Conservation (phyloP, 2,888 invertebrate genomes). For the Sphaerophoria taeniata region DNA sequence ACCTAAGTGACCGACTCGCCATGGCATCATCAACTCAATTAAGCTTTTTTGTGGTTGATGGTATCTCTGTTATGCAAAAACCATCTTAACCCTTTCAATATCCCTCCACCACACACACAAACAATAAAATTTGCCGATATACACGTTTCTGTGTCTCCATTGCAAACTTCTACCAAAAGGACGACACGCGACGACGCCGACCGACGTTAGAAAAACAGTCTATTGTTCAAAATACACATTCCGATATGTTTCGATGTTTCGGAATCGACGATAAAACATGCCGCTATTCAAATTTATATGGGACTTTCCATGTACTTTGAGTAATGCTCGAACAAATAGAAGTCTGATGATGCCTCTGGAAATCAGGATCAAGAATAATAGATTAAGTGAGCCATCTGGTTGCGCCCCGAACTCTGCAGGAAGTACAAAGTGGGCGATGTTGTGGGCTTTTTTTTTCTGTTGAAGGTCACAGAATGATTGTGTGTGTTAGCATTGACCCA, state of each 20-base stretch:
- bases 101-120: background rate
- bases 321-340: background rate
- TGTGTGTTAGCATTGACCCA: conserved; percentile 63
- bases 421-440: no score
- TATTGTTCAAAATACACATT: conserved; percentile 66
- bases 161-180: no score
- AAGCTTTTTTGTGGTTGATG: conserved; percentile 60
- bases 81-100: no score
- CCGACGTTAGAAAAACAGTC: conserved; percentile 33
- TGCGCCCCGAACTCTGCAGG: background rate
- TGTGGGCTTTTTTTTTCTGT: conserved; percentile 28
- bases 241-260: conserved; percentile 59
- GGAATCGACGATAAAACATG: conserved; percentile 39
- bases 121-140: no score
- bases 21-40: conserved; percentile 55
- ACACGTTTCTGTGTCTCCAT: background rate
- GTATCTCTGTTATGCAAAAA: no score
- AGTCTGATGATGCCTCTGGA: conserved; percentile 42
- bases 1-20: background rate
- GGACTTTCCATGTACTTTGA: conserved; percentile 34
- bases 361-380: conserved; percentile 48
- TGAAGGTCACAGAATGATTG: conserved; percentile 46
- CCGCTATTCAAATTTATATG: conserved; percentile 58
- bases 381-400: conserved; percentile 59
- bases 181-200: no score